Evolutionary conservation across 2,797 vertebrate species (phyloP).

Genomic region (Rhinatrema bivittatum): DNA sequence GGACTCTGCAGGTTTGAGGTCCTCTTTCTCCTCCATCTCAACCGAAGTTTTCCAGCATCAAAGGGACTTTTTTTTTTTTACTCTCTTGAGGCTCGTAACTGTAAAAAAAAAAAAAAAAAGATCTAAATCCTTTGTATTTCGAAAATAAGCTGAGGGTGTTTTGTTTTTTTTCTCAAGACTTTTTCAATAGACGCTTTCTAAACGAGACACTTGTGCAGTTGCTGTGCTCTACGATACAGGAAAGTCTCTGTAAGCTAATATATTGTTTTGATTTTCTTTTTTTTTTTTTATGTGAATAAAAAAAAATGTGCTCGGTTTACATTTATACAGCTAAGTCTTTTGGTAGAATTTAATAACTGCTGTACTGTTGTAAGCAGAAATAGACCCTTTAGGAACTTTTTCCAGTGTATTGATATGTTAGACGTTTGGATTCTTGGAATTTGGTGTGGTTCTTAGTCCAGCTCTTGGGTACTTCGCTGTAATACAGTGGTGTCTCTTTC

Average conservation of each 20-base stretch:
- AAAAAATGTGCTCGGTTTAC: no score
- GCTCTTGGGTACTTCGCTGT: constrained; percentile 38
- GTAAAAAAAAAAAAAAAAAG: no score
- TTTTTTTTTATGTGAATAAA: constrained; percentile 25
- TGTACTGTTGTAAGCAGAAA: constrained; percentile 31
- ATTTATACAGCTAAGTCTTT: constrained; percentile 12
- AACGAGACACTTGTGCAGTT: constrained; percentile 26
- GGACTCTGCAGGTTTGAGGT: no score
- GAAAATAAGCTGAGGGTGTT: no score
- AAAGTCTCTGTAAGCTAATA: constrained; percentile 39
- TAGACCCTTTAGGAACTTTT: constrained; percentile 43
- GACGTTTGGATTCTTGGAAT: constrained; percentile 30
- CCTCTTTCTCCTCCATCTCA: neutral
- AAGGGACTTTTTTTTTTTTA: neutral
- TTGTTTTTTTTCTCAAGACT: constrained; percentile 55
- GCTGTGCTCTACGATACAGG: constrained; percentile 29
- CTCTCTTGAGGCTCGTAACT: constrained; percentile 27
- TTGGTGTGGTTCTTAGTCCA: constrained; percentile 46
- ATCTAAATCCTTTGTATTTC: constrained; percentile 40
- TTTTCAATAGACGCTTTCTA: constrained; percentile 53
- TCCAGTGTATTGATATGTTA: constrained; percentile 42
- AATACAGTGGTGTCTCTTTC: constrained; percentile 57
- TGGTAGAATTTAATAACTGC: constrained; percentile 19
- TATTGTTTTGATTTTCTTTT: constrained; percentile 5
- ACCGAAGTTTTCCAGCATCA: neutral